Evolutionary conservation across 2,888 invertebrate species (phyloP).

Genomic region (Cyrtodaria siliqua): DNA sequence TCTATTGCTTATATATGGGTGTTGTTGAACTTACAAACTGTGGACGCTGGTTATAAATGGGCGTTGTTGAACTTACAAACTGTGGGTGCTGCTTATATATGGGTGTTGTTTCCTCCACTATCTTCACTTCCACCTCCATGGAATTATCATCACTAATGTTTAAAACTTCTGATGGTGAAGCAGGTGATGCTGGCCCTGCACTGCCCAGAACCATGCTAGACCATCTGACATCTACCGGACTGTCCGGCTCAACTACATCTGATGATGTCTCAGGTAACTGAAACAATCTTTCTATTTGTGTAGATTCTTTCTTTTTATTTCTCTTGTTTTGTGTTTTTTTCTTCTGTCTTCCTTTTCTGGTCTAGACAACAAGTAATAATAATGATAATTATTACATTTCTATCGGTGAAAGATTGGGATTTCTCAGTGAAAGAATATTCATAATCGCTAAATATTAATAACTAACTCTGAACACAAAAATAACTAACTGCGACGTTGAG

Average conservation of each 20-base stretch:
- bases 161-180: conserved; percentile 14
- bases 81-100: conserved; percentile 43
- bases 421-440: no score
- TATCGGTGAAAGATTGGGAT: no score
- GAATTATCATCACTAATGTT: conserved; percentile 55
- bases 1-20: no score
- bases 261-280: neutral
- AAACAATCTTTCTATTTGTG: neutral
- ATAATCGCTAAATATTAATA: no score
- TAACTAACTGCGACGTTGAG: no score
- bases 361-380: neutral
- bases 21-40: no score
- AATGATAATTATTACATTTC: neutral
- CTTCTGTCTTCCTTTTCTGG: conserved; percentile 8
- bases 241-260: neutral
- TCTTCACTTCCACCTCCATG: conserved; percentile 56
- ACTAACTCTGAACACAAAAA: no score
- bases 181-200: neutral
- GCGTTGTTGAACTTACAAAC: conserved; percentile 38
- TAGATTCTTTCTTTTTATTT: neutral
- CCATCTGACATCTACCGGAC: neutral
- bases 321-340: neutral
- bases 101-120: conserved; percentile 56
- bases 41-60: no score
- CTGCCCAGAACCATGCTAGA: neutral